Evolutionary conservation across 1,140 invertebrate genomes (phyloP), one percentile per base, ranked within the genome.

Genomic region (Venturia canescens): DNA sequence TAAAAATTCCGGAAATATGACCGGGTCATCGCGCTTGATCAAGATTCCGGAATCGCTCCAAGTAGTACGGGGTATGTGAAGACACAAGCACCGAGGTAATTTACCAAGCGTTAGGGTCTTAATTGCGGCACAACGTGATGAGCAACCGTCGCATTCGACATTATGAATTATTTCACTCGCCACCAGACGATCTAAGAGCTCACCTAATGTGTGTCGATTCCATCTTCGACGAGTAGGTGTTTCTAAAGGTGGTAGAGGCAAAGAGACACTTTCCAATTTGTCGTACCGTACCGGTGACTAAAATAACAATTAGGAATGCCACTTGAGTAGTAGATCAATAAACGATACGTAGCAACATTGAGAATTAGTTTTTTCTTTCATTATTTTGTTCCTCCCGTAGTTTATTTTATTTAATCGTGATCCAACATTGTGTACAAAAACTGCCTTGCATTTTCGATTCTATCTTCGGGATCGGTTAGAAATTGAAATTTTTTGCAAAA

Each of bases 41-140:
- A 95, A 93, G 60, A 93, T 87, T 11, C 95, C 96, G 80, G 95
- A 94, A 67, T 94, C 91, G 82, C 95, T 93, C 97, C 97, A 98
- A 63, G 95, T 95, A 29, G 97, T 97, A 80, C 97, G 93, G 57
- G 96, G 95, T 85, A 99, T 95, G 90, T 98, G 98, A 83, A 99
- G 93, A 91, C 97, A 97, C 76, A 98, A 92, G 88, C 96, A 96
- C 81, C 94, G 91, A 31, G 97, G 97, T 91, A 97, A 95, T 93
- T 97, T 98, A 66, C 96, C 97, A 88, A 98, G 96, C 84, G 95
- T 97, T 26, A 97, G 92, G n/a, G 96, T 96, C 88, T 97, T 97
- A 26, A 96, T 86, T 9, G 90, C 88, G 6, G 91, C 89, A 83
- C 92, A 92, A 60, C 92, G 90, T 50, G 87, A 90, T 44, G 91